phyloP scores from a whole-genome alignment of 30 jellyfish, hydroid and myxozoan species.

The Rhopilema esculentum region DNA sequence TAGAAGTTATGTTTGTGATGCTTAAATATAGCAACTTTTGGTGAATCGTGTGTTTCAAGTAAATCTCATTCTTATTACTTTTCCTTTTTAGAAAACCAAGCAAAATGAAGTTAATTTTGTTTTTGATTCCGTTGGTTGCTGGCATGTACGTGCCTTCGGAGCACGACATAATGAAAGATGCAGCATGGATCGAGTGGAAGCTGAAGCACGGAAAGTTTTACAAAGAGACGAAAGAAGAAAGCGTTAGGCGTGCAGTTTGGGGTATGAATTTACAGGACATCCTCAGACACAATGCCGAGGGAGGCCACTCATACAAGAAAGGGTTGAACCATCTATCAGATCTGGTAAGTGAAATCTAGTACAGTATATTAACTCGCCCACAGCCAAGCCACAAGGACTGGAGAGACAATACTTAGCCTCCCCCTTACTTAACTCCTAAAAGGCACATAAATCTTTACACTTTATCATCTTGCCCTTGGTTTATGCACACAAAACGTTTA shows the following conservation, averaged over 20 bases:
- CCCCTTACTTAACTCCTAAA: too few relatives aligned
- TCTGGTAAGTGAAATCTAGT: slow-evolving; percentile 59
- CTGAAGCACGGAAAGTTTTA: slow-evolving; percentile 77
- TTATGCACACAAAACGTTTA: too few relatives aligned
- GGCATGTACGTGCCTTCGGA: slow-evolving; percentile 47
- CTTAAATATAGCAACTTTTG: too few relatives aligned
- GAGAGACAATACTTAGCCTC: too few relatives aligned
- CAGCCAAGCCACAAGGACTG: too few relatives aligned
- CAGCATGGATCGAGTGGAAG: slow-evolving; percentile 92
- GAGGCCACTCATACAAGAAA: slow-evolving; percentile 61
- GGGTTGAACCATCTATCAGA: slow-evolving; percentile 93
- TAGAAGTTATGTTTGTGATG: too few relatives aligned
- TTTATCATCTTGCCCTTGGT: too few relatives aligned
- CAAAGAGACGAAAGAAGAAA: slow-evolving; percentile 70
- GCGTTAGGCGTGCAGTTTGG: slow-evolving; percentile 79
- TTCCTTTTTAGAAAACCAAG: background rate
- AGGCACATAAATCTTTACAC: too few relatives aligned
- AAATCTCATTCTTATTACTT: too few relatives aligned
- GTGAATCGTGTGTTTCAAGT: too few relatives aligned
- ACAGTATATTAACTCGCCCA: too few relatives aligned
- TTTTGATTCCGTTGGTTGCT: slow-evolving; percentile 62
- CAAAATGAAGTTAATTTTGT: slow-evolving; percentile 41
- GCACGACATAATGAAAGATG: slow-evolving; percentile 62
- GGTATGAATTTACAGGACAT: slow-evolving; percentile 70
- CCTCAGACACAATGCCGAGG: slow-evolving; percentile 67